Percentiles rank a stretch among this genome's conserved stretches.
phyloP scores from a whole-genome alignment of 2,797 vertebrate species.

The Babyrousa celebensis region DNA sequence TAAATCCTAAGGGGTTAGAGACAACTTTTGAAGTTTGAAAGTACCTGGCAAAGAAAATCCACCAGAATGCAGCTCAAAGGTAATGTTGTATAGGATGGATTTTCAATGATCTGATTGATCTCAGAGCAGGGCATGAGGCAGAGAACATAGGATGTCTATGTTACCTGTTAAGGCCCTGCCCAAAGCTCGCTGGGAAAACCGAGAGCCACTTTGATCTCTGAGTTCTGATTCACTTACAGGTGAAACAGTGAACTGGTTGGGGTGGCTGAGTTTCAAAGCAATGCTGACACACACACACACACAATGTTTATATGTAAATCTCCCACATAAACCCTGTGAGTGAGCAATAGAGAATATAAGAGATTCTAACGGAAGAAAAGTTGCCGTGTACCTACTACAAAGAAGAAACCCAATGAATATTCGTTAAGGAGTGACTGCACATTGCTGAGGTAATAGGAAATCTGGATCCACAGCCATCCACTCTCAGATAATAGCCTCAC shows the following conservation, averaged over 20 bases:
- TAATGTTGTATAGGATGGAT: background rate
- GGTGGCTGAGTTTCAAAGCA: conserved; percentile 3
- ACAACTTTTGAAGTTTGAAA: conserved; percentile 75
- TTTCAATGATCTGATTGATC: conserved; percentile 27
- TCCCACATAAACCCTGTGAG: background rate
- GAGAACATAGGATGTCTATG: background rate
- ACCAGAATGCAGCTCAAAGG: conserved; percentile 53
- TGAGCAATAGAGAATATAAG: conserved; percentile 5
- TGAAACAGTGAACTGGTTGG: background rate
- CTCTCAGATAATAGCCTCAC: background rate
- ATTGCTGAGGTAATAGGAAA: conserved; percentile 14
- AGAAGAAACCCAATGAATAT: background rate
- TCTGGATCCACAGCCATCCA: background rate
- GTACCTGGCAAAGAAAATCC: conserved; percentile 69
- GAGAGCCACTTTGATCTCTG: conserved; percentile 40
- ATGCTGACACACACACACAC: background rate
- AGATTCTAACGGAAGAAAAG: conserved; percentile 15
- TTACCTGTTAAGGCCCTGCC: background rate
- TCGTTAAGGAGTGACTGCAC: background rate
- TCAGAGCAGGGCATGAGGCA: background rate
- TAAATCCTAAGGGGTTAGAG: conserved; percentile 71
- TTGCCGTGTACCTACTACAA: background rate
- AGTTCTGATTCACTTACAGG: conserved; percentile 4
- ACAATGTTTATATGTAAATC: background rate
- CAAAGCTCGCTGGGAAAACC: background rate